Percentiles rank a stretch among this genome's conserved stretches.
Evolutionary conservation across 2,113 vertebrate genomes (phyloP).

Genomic region (Macquaria australasica): DNA sequence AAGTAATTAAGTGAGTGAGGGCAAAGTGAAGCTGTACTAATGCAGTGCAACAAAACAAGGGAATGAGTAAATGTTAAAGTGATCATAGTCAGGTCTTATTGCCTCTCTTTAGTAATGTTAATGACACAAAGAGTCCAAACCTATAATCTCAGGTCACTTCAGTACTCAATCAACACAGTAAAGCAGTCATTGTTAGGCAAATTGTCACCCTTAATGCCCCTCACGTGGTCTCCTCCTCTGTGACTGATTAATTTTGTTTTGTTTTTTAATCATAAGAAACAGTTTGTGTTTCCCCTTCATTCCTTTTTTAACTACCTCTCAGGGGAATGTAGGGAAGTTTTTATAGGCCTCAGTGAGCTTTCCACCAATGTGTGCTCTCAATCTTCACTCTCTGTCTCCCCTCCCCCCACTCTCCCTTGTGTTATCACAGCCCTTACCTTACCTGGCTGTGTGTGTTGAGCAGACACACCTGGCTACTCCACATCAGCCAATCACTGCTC

Average conservation of each 20-base stretch:
- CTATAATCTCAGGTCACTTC: background rate
- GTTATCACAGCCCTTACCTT: constrained; percentile 66
- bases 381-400: constrained; percentile 51
- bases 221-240: constrained; percentile 15
- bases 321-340: constrained; percentile 34
- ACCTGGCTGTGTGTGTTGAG: constrained; percentile 73
- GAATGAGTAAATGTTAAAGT: background rate
- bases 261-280: constrained; percentile 2
- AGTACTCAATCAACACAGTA: constrained; percentile 15
- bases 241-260: constrained; percentile 46
- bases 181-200: constrained; percentile 41
- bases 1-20: too few relatives aligned
- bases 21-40: background rate
- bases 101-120: constrained; percentile 1
- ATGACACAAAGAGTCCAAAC: constrained; percentile 13
- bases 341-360: constrained; percentile 33
- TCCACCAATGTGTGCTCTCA: constrained; percentile 18
- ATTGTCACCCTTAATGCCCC: constrained; percentile 13
- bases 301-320: constrained; percentile 19
- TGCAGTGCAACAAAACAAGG: background rate
- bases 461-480: constrained; percentile 80
- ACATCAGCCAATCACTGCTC: constrained; percentile 77
- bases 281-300: constrained; percentile 19
- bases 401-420: constrained; percentile 58
- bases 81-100: background rate